These are phyloP conservation scores for Acrobasis repandana DNA, from an alignment of 2,888 invertebrate genomes.

Conservation along the genomic window DNA sequence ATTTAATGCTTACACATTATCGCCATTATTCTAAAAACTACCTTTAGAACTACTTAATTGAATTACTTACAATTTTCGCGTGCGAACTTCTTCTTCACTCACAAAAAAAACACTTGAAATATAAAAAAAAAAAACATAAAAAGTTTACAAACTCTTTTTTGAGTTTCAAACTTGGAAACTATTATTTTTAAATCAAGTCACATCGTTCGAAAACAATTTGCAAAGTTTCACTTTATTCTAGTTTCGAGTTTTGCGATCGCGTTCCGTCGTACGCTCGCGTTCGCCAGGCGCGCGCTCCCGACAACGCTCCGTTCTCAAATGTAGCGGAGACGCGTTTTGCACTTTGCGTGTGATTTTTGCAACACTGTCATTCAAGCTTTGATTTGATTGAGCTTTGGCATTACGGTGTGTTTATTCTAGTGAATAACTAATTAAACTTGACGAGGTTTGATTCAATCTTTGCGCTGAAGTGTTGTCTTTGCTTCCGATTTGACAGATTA, in stretches of 20 bases:
- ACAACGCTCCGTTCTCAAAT: neutral
- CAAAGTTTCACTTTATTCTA: slow-evolving; percentile 29
- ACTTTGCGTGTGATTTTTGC: slow-evolving; percentile 5
- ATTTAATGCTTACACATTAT: slow-evolving; percentile 38
- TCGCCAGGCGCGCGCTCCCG: slow-evolving; percentile 3
- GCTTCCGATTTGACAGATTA: neutral
- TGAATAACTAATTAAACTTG: slow-evolving; percentile 1
- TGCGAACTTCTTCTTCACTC: neutral
- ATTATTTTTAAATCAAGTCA: slow-evolving; percentile 45
- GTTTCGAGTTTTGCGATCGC: neutral
- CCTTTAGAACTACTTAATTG: neutral
- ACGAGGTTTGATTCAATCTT: neutral
- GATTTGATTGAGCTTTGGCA: too few relatives aligned
- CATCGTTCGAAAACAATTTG: slow-evolving; percentile 51
- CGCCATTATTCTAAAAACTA: slow-evolving; percentile 4
- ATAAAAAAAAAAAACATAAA: slow-evolving; percentile 18
- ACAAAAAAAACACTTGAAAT: slow-evolving; percentile 4
- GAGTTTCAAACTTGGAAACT: slow-evolving; percentile 24
- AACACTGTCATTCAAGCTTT: slow-evolving; percentile 16
- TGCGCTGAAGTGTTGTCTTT: neutral
- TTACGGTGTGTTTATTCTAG: slow-evolving; percentile 1
- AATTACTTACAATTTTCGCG: neutral
- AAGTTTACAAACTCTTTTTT: slow-evolving; percentile 28
- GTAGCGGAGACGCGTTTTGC: slow-evolving; percentile 5
- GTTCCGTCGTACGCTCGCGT: slow-evolving; percentile 5